These are phyloP conservation scores for Cavia porcellus DNA, from an alignment of 2,113 vertebrate species.

Conservation along the genomic window DNA sequence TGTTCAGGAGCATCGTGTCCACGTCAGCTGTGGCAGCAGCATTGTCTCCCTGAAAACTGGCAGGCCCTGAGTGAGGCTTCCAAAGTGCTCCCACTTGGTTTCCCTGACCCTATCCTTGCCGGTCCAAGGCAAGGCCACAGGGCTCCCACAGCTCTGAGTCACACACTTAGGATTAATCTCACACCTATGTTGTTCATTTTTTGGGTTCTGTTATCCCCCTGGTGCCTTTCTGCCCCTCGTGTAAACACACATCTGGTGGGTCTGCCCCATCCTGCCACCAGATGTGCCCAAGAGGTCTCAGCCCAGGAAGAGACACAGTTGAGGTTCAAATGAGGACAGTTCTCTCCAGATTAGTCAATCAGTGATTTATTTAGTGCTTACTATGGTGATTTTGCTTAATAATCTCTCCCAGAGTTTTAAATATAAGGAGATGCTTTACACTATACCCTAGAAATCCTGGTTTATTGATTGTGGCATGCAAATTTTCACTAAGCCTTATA, in stretches of 20 bases:
- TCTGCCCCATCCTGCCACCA: not conserved
- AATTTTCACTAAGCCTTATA: not conserved
- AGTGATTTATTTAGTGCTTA: not conserved
- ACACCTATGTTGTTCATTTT: not conserved
- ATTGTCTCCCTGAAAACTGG: not conserved
- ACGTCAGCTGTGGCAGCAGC: not conserved
- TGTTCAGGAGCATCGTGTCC: rapidly evolving
- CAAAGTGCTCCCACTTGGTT: not conserved
- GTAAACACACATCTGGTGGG: not conserved
- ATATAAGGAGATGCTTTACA: not conserved
- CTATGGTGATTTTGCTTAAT: not conserved
- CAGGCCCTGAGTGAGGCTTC: not conserved
- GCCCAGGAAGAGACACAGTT: not conserved
- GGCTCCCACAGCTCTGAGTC: not conserved
- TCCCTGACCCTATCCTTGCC: not conserved
- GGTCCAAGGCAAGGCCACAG: not conserved
- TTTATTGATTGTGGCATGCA: not conserved
- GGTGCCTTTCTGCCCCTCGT: not conserved
- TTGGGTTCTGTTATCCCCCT: not conserved
- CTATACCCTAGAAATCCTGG: not conserved
- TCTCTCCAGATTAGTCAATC: not conserved
- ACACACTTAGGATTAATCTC: not conserved
- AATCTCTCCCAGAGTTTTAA: not conserved
- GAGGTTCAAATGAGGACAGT: not conserved
- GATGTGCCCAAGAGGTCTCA: not conserved